phyloP scores from a whole-genome alignment of 2,888 invertebrate species.

The Blastobasis lacticolella region DNA sequence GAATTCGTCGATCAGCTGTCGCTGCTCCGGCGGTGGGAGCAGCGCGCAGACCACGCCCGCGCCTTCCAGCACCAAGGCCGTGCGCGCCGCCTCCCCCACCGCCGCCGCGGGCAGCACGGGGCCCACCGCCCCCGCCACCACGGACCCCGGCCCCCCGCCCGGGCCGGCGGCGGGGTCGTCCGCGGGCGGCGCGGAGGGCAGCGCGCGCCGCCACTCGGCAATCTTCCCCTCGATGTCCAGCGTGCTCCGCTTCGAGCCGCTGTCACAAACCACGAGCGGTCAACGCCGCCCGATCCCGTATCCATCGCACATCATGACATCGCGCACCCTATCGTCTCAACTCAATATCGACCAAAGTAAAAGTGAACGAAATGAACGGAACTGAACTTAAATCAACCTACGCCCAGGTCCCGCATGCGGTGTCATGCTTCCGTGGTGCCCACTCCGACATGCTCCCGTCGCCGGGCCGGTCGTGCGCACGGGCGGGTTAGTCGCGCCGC shows the following conservation, averaged over 20 bases:
- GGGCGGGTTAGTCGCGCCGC: background rate
- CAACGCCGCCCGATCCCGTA: background rate
- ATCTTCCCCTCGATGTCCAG: slow-evolving; percentile 71
- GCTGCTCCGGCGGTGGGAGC: slow-evolving; percentile 29
- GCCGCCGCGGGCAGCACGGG: slow-evolving; percentile 2
- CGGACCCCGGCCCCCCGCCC: slow-evolving; percentile 8
- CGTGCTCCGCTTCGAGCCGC: slow-evolving; percentile 67
- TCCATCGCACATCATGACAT: too few relatives aligned
- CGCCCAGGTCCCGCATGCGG: too few relatives aligned
- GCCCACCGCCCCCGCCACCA: slow-evolving; percentile 6
- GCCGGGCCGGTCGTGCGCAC: too few relatives aligned
- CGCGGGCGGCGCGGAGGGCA: slow-evolving; percentile 23
- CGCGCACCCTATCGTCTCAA: too few relatives aligned
- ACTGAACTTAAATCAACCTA: too few relatives aligned
- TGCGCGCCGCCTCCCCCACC: slow-evolving; percentile 16
- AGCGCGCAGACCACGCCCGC: slow-evolving; percentile 54
- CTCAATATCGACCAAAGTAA: too few relatives aligned
- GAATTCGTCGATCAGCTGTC: slow-evolving; percentile 59
- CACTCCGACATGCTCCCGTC: too few relatives aligned
- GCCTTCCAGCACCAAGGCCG: slow-evolving; percentile 45
- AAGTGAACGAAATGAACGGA: too few relatives aligned
- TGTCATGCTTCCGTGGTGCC: too few relatives aligned
- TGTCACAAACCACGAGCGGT: slow-evolving; percentile 19
- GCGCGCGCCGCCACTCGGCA: slow-evolving; percentile 58
- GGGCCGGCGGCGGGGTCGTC: slow-evolving; percentile 10